These are phyloP conservation scores for Tympanoctomys barrerae DNA, from an alignment of 2,797 vertebrate genomes.

Conservation along the genomic window DNA sequence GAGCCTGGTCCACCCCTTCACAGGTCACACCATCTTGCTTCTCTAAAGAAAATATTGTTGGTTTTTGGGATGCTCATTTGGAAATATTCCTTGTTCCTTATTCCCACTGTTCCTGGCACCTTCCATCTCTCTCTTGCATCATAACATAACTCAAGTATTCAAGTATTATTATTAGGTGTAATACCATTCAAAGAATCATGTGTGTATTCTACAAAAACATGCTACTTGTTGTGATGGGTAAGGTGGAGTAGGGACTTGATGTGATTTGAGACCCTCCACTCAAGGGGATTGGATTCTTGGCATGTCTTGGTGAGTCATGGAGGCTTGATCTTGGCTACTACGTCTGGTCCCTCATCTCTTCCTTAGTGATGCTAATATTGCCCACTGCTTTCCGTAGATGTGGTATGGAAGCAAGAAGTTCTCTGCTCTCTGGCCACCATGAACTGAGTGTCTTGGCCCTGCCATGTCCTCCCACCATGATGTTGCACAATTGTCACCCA, in stretches of 20 bases:
- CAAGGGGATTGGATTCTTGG: neutral
- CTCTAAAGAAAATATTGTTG: neutral
- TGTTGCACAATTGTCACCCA: neutral
- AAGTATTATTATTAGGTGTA: too few relatives aligned
- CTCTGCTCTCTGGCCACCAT: neutral
- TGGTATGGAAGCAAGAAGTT: neutral
- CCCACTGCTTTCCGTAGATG: neutral
- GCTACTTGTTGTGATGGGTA: neutral
- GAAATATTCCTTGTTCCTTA: too few relatives aligned
- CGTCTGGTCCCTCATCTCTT: neutral
- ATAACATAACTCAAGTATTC: neutral
- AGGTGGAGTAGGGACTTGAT: neutral
- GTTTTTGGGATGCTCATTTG: neutral
- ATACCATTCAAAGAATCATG: neutral
- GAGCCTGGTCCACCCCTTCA: too few relatives aligned
- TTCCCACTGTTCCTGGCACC: neutral
- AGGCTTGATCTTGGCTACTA: neutral
- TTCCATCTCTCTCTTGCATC: neutral
- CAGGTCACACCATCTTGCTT: too few relatives aligned
- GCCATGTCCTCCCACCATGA: neutral
- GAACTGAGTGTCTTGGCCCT: neutral
- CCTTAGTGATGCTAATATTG: neutral
- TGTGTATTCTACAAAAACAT: neutral
- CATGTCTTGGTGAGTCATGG: neutral
- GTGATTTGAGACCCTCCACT: neutral